phyloP scores from a whole-genome alignment of 2,888 invertebrate genomes.

The Scaptomyza parva region DNA sequence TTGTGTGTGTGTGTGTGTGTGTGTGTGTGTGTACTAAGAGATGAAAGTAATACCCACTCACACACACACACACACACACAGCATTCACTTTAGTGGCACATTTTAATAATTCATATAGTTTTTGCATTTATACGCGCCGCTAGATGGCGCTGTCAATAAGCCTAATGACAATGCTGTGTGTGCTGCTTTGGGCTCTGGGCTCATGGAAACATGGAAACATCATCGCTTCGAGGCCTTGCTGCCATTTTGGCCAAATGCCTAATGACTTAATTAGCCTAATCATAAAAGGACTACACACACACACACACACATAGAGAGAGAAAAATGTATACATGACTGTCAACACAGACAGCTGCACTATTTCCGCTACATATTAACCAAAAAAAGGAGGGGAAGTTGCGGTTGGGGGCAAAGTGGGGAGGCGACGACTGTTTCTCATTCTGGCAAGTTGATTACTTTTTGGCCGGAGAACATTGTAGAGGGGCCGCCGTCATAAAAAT shows the following conservation, averaged over 20 bases:
- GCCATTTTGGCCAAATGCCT: conserved; percentile 63
- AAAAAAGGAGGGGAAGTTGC: not conserved
- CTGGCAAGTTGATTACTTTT: conserved; percentile 37
- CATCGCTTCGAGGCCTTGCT: conserved; percentile 14
- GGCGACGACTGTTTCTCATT: conserved; percentile 8
- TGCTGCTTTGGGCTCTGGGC: not conserved
- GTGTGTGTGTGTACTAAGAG: conserved; percentile 26
- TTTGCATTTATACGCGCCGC: conserved; percentile 55
- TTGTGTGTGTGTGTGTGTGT: conserved; percentile 18
- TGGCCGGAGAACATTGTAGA: conserved; percentile 63
- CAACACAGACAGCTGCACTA: conserved; percentile 59
- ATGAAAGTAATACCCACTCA: conserved; percentile 57
- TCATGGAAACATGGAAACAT: not conserved
- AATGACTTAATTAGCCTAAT: conserved; percentile 78
- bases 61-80: conserved; percentile 8
- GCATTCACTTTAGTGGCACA: conserved; percentile 25
- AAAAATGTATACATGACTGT: conserved; percentile 24
- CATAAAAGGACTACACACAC: conserved; percentile 51
- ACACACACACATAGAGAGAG: conserved; percentile 16
- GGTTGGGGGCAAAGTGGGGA: not conserved
- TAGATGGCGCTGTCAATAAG: conserved; percentile 55
- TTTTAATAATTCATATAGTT: conserved; percentile 76
- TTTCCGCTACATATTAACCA: conserved; percentile 53
- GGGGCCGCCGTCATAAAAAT: conserved; percentile 69
- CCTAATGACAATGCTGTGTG: conserved; percentile 46